Base-by-base conservation (phyloP, 1,140 invertebrate genomes). In the Tetragnatha versicolor region DNA sequence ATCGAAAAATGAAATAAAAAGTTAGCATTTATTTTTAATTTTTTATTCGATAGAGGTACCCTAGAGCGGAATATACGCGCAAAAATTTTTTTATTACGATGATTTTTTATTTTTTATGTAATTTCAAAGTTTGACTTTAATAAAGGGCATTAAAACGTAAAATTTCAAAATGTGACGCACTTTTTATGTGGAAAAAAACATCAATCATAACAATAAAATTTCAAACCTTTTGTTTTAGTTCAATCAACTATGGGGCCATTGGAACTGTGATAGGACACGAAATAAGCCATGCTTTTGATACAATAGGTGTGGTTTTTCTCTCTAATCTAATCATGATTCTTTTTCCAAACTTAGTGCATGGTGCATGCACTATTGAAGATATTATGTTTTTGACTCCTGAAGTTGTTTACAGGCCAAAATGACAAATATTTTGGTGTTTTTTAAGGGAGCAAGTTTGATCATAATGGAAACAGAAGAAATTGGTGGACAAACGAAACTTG, bases 261-360 rank as follows among this genome's bases (percentile, higher is more conserved):
- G 87, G 86, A 1, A 84, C 84, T 49, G 83, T 87, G 0, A 85
- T 86, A 66, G 86, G 86, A 6, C 86, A 87, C 81, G 86, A 88
- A 81, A 82, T 87, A 37, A 86, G 85, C 12, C 87, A 87, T 82
- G 86, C 85, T 17, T 80, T 82, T 42, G 81, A 82, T 70, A 63
- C 77, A 14, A 17, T 31, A n/a, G 47, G 68, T 77, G 66, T 51
- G 6, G 9, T 68, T 39, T 37, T 39, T 45, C 2, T 14, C 25
- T 12, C 53, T 7, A 27, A 7, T 3, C n/a, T n/a, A n/a, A n/a
- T n/a, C n/a, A n/a, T n/a, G n/a, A n/a, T n/a, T n/a, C n/a, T n/a
- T n/a, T n/a, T n/a, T n/a, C n/a, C n/a, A n/a, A n/a, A n/a, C n/a
- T n/a, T n/a, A n/a, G n/a, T n/a, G n/a, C n/a, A n/a, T n/a, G n/a